Evolutionary conservation across 2,797 vertebrate species (phyloP).

Genomic region (Sarcoramphus papa): DNA sequence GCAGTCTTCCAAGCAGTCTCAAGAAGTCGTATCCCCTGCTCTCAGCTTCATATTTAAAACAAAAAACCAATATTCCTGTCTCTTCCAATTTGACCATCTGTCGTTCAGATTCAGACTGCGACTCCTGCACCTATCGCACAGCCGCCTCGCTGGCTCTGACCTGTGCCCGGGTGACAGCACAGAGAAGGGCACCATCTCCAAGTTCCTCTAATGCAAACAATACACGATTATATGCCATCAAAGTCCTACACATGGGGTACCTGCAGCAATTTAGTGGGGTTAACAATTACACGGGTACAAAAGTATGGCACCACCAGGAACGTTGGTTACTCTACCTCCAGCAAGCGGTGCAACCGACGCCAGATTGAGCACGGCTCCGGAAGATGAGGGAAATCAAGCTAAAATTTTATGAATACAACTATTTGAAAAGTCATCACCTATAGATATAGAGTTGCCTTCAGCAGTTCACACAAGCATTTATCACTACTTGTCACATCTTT

Average conservation of each 20-base stretch:
- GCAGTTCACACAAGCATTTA: neutral
- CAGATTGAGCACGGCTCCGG: neutral
- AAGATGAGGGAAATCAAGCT: neutral
- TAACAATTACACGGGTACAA: too few relatives aligned
- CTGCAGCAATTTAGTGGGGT: neutral
- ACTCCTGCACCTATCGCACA: neutral
- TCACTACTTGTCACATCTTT: neutral
- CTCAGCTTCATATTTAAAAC: neutral
- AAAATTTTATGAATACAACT: neutral
- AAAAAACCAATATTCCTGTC: neutral
- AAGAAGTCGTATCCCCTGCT: neutral
- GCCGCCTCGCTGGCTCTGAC: neutral
- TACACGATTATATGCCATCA: too few relatives aligned
- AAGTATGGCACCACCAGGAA: neutral
- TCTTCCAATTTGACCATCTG: neutral
- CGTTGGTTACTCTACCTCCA: neutral
- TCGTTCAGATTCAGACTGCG: accelerated
- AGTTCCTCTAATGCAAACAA: neutral
- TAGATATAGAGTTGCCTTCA: neutral
- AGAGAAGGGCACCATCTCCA: neutral
- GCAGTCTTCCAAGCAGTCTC: neutral
- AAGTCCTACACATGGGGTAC: neutral
- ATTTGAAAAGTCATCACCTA: neutral
- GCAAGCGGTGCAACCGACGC: accelerated
- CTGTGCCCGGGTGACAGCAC: neutral